Percentiles rank a stretch among this genome's conserved stretches.
Conservation (phyloP, 2,888 invertebrate genomes). For the Stenodema calcarata region DNA sequence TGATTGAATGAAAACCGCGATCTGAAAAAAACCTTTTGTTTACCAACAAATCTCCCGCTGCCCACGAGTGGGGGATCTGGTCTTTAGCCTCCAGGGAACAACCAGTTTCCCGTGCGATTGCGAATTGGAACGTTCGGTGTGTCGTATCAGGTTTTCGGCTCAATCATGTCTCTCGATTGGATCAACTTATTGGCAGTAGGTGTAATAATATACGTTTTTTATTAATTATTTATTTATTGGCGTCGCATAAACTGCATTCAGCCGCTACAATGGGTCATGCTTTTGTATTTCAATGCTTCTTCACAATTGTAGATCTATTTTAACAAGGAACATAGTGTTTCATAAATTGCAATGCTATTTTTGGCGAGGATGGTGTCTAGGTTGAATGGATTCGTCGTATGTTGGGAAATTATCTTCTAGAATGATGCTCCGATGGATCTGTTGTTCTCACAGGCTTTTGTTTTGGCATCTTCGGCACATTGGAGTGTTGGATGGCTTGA, state of each 20-base stretch:
- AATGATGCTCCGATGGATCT: too few relatives aligned
- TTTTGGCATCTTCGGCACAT: too few relatives aligned
- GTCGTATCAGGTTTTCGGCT: neutral
- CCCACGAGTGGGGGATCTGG: conserved; percentile 6
- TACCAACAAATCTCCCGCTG: conserved; percentile 8
- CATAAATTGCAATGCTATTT: too few relatives aligned
- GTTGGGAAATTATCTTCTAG: too few relatives aligned
- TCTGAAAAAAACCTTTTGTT: conserved; percentile 16
- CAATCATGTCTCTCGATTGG: conserved; percentile 17
- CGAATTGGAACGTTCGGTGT: neutral
- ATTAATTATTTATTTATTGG: neutral
- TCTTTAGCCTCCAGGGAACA: conserved; percentile 20
- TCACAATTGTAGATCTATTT: too few relatives aligned
- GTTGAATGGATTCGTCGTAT: too few relatives aligned
- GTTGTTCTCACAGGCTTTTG: too few relatives aligned
- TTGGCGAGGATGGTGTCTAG: too few relatives aligned
- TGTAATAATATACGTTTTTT: neutral
- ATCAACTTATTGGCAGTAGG: conserved; percentile 20
- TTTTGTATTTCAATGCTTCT: too few relatives aligned
- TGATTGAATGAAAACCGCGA: neutral
- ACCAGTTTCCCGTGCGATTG: neutral
- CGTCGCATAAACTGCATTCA: neutral
- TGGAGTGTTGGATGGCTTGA: too few relatives aligned
- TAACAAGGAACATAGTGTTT: too few relatives aligned
- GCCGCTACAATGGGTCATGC: too few relatives aligned